Base-by-base conservation (phyloP, 1,140 invertebrate genomes). In the Calephelis virginiensis region DNA sequence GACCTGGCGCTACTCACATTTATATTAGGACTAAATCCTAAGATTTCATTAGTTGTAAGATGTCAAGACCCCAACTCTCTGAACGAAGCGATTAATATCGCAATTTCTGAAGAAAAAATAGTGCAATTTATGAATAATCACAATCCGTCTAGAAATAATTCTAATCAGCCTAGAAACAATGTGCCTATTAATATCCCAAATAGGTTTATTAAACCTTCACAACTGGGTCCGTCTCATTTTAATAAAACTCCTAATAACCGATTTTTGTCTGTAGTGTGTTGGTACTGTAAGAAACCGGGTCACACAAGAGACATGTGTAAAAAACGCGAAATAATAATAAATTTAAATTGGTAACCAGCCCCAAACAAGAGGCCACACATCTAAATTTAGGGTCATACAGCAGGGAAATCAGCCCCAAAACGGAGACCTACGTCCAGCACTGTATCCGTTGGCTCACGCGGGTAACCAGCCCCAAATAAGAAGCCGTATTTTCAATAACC, bases 1-100 rank as follows among this genome's bases (percentile, higher is more conserved):
- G 60, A 66, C 11, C 43, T 73, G 8, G 69, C 66, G 13, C 59
- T 66, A 13, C 64, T 68, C 40, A 49, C 56, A 11, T 70, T 74
- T 14, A 28, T 68, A 46, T 61, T 67, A 8, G 72, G 66, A 5
- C 47, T 73, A 6, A 11, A 63, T 1, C 71, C 71, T 8, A 17
- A 47, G 17, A 66, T 69, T 45, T 69, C 67, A 3, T 63, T 56
- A 13, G 14, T 72, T n/a, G 68, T 73, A 10, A 45, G 68, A 17
- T 47, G 61, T 56, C 67, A 37, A 49, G 11, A 12, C 0, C 61
- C 61, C 0, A 66, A 49, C 13, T 69, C 13, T 9, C 53, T 69
- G 5, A 73, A 69, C 12, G 64, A 72, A 46, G 71, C 71, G 0
- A 63, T 69, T 6, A 73, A 73, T 50, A 17, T 70, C 7, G 71